Evolutionary conservation across 1,140 invertebrate species (phyloP), one percentile per base, ranked within the genome.

Genomic region (Drosophila kohkoa): DNA sequence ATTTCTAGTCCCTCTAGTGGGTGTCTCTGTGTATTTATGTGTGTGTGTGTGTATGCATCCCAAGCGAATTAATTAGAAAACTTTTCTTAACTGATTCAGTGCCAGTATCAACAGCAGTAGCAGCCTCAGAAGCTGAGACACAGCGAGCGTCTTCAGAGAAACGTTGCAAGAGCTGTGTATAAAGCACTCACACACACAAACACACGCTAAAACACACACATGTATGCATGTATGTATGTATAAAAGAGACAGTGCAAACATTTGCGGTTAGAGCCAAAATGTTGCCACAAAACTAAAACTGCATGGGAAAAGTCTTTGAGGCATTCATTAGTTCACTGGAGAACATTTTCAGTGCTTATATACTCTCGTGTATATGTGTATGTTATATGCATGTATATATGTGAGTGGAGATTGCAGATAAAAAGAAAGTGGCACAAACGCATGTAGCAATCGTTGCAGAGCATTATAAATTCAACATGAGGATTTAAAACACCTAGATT

Each of bases 61-160:
- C 70, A 66, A 72, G 83, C 79, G 82, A 87, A 88, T 88, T 88
- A 88, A 88, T 88, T 88, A 88, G 82, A 87, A 88, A 88, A 88
- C 79, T 88, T 88, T 88, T 88, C 83, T 88, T 87, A 88, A 87
- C 83, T 87, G 83, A 87, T 87, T 80, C 77, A 81, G 75, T 86
- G 82, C 75, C 78, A 81, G 75, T 54, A 82, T 73, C 79, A 81
- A 57, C 35, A 59, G 66, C 13, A 70, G 64, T 16, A 74, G 70
- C 38, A 45, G 28, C 28, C 20, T 20, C 3, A 30, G 49, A 59
- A 54, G 67, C 67, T 62, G 57, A 55, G 65, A 67, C 68, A 68
- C 52, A 43, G 80, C 45, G 58, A 73, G 60, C 55, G 75, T 60
- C 70, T 72, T 77, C 57, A 73, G 75, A 77, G 77, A 64, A 69